Percentiles rank a stretch among this genome's conserved stretches.
These are phyloP conservation scores for Fopius arisanus DNA, from an alignment of 1,140 invertebrate genomes.

Conservation along the genomic window DNA sequence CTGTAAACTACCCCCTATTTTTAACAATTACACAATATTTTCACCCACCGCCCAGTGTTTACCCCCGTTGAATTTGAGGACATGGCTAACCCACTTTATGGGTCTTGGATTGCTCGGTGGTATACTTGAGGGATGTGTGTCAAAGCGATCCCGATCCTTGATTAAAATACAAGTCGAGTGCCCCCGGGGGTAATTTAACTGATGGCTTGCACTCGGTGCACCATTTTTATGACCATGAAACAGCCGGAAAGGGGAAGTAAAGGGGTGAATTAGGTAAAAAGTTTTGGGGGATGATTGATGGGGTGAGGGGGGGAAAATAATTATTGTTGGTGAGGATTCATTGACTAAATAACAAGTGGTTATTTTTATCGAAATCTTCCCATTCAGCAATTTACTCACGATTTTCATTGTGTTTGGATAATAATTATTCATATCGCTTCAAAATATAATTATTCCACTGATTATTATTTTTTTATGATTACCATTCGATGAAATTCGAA, in stretches of 20 bases:
- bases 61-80: background rate
- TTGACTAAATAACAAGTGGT: no score
- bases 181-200: constrained; percentile 3
- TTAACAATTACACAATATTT: constrained; percentile 3
- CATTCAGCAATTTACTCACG: no score
- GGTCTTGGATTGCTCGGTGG: background rate
- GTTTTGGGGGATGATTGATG: background rate
- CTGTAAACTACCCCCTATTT: background rate
- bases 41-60: background rate
- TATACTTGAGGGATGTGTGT: constrained; percentile 13
- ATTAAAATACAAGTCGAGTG: constrained; percentile 4
- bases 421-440: no score
- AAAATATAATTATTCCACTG: no score
- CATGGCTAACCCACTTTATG: constrained; percentile 2
- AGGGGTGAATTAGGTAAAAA: background rate
- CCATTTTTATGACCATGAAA: background rate
- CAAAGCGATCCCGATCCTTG: constrained; percentile 7
- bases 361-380: no score
- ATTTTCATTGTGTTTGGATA: no score
- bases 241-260: background rate
- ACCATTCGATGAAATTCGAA: no score
- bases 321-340: no score
- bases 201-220: background rate
- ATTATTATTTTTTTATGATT: no score
- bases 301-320: no score